These are phyloP conservation scores for Callyntrura sp. DNA, from an alignment of 2,888 invertebrate species.

Conservation along the genomic window DNA sequence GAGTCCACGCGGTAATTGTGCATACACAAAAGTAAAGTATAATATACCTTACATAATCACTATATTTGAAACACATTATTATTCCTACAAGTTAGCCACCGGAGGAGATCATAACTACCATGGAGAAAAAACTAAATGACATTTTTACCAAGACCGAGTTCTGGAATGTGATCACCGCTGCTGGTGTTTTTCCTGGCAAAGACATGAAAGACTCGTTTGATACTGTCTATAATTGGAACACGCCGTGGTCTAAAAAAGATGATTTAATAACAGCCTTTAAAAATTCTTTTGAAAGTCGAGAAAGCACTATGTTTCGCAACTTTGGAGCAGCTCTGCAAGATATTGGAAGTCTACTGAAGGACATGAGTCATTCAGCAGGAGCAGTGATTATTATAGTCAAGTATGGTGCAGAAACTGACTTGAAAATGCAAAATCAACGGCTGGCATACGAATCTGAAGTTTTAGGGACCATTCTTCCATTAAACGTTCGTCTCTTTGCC, in stretches of 20 bases:
- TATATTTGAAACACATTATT: too few species aligned
- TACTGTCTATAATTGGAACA: constrained; percentile 25
- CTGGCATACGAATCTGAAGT: constrained; percentile 53
- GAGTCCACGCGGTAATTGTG: constrained; percentile 43
- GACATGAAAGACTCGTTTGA: constrained; percentile 18
- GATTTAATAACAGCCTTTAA: background rate
- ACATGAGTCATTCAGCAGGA: constrained; percentile 52
- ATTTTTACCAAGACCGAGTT: constrained; percentile 19
- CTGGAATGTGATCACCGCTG: constrained; percentile 42
- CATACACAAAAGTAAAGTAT: constrained; percentile 5
- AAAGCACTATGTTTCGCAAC: constrained; percentile 55
- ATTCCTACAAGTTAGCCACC: too few species aligned
- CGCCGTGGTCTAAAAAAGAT: constrained; percentile 32
- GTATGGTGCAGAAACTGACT: constrained; percentile 46
- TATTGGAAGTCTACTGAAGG: constrained; percentile 51
- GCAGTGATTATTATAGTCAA: constrained; percentile 72
- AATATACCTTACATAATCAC: too few species aligned
- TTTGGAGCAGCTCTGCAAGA: constrained; percentile 76
- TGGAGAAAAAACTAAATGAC: background rate
- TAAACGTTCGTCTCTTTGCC: constrained; percentile 48
- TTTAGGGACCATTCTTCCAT: constrained; percentile 13
- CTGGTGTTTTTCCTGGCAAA: constrained; percentile 19
- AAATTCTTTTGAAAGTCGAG: background rate
- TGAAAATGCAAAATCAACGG: background rate
- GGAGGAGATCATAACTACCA: background rate